Conservation (phyloP, 2,888 invertebrate genomes). For the Machimus rusticus region DNA sequence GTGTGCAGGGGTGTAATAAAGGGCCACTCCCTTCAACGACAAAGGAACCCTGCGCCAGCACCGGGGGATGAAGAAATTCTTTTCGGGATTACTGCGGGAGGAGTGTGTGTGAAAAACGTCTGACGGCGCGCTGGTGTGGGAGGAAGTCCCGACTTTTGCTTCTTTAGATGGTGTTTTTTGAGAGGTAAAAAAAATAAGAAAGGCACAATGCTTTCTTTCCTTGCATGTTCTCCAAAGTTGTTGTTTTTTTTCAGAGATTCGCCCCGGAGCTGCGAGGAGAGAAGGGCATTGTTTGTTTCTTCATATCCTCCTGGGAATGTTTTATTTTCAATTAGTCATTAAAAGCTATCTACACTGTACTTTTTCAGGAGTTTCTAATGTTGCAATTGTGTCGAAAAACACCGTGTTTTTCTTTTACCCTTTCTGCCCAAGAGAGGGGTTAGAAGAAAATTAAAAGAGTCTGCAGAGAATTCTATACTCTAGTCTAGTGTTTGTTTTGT, state of each 20-base stretch:
- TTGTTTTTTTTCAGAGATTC: neutral
- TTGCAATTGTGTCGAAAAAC: slow-evolving; percentile 8
- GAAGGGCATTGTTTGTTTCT: slow-evolving; percentile 5
- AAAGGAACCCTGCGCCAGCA: neutral
- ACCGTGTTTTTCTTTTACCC: neutral
- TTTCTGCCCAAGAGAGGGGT: neutral
- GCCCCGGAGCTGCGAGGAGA: neutral
- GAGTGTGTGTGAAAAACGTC: neutral
- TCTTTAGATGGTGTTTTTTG: neutral
- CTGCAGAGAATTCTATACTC: neutral
- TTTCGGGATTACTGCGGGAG: neutral
- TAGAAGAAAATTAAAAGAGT: neutral
- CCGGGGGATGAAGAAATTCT: neutral
- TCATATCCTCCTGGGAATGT: slow-evolving; percentile 12
- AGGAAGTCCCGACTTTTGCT: neutral
- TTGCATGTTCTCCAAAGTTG: slow-evolving; percentile 1
- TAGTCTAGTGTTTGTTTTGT: neutral
- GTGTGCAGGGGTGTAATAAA: slow-evolving; percentile 1
- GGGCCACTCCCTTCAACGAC: slow-evolving; percentile 25
- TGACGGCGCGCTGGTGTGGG: neutral
- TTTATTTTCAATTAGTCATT: slow-evolving; percentile 36
- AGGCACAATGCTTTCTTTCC: neutral
- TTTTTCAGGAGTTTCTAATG: slow-evolving; percentile 9
- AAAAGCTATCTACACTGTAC: slow-evolving; percentile 24
- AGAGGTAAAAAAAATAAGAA: neutral